Evolutionary conservation across 1,140 invertebrate genomes (phyloP), one percentile per base, ranked within the genome.

Genomic region (Pachyrhynchus sulphureomaculatus): DNA sequence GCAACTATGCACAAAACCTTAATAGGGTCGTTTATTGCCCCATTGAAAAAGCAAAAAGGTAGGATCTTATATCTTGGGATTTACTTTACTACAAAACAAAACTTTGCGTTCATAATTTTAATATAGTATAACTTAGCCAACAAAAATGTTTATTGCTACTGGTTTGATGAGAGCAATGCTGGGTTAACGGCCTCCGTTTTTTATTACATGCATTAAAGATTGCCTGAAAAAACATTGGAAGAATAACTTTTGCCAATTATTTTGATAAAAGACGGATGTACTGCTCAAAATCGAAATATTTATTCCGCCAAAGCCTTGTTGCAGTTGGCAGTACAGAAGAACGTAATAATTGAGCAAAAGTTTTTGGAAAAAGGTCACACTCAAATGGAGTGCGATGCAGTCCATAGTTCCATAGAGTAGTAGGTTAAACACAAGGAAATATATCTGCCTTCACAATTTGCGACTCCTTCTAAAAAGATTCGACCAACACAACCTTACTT

Each of bases 91-190:
- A 26, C 8, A 26, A 26, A 8, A 26, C 8, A 8, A 26, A 26
- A 26, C 8, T 26, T 41, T 55, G 42, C 32, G 42, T 55, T 8
- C 52, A 29, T 29, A 26, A 41, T 49, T 20, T 24, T 20, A n/a
- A 49, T 13, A 49, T 4, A 17, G 13, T 15, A 12, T 12, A 23
- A 23, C 47, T 4, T 26, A 4, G 24, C 24, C 24, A 26, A 3
- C 3, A 26, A 26, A 26, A 64, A 72, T 34, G 69, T 37, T 15
- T 62, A 32, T 44, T 75, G 73, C 49, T 75, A 65, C 65, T 21
- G 74, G n/a, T 76, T 68, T 69, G 39, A 73, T 55, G 75, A 76
- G 37, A 24, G 55, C n/a, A 66, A 68, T 49, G 73, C 71, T 10
- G 66, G 58, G 12, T 39, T 76, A 10, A 69, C 24, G 24, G 53